These are phyloP conservation scores for Tineola bisselliella DNA, from an alignment of 2,888 invertebrate species.

Conservation along the genomic window DNA sequence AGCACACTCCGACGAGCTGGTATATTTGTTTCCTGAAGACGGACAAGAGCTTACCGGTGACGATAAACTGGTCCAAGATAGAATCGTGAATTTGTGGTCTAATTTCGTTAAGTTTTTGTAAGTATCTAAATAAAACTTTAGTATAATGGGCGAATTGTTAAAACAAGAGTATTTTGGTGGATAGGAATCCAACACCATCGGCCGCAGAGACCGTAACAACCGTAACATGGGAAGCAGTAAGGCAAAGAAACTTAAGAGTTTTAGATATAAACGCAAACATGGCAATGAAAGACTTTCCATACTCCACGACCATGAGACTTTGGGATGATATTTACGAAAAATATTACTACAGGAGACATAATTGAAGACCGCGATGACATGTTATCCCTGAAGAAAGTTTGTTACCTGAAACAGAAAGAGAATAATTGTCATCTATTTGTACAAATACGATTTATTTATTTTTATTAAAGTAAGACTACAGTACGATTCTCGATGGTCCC, in stretches of 20 bases:
- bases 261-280: slow-evolving; percentile 36
- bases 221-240: slow-evolving; percentile 32
- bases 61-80: slow-evolving; percentile 34
- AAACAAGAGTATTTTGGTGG: background rate
- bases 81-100: slow-evolving; percentile 40
- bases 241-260: slow-evolving; percentile 27
- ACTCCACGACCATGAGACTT: slow-evolving; percentile 24
- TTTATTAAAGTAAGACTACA: too few species aligned
- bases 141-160: too few species aligned
- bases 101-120: slow-evolving; percentile 53
- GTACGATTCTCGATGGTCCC: too few species aligned
- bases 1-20: slow-evolving; percentile 52
- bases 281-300: slow-evolving; percentile 37
- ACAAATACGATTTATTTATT: too few species aligned
- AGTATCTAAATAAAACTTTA: too few species aligned
- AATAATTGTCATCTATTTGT: background rate
- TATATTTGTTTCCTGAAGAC: slow-evolving; percentile 36
- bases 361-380: background rate
- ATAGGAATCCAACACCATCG: slow-evolving; percentile 42
- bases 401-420: background rate
- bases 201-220: slow-evolving; percentile 16
- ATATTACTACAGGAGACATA: slow-evolving; percentile 30
- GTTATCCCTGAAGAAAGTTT: background rate
- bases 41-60: slow-evolving; percentile 30
- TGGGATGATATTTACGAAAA: slow-evolving; percentile 54